Evolutionary conservation across 2,888 invertebrate genomes (phyloP).

Genomic region (Melitaea athalia): DNA sequence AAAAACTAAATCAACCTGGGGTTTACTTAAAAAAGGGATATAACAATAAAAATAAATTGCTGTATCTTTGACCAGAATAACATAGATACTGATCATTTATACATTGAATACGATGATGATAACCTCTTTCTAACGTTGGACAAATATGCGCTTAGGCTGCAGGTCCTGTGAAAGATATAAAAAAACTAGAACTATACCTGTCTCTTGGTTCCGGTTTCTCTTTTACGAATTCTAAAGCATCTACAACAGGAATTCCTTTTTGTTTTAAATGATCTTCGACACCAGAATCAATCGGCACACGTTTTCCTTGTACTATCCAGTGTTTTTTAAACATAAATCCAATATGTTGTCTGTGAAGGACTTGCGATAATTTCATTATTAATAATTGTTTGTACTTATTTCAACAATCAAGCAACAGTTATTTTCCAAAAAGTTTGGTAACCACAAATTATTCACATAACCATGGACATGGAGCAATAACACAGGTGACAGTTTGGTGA

Average conservation of each 20-base stretch:
- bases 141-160: conserved; percentile 1
- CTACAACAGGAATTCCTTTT: conserved; percentile 83
- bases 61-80: too few relatives aligned
- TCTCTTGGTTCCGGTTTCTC: conserved; percentile 62
- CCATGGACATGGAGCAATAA: too few relatives aligned
- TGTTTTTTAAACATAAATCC: conserved; percentile 87
- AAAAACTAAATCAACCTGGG: too few relatives aligned
- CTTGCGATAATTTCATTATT: conserved; percentile 85
- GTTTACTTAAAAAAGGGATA: too few relatives aligned
- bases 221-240: conserved; percentile 83
- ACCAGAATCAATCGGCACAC: conserved; percentile 79
- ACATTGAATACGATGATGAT: too few relatives aligned
- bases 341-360: conserved; percentile 86
- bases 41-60: too few relatives aligned
- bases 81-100: too few relatives aligned
- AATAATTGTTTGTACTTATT: conserved; percentile 8
- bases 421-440: too few relatives aligned
- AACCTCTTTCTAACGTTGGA: too few relatives aligned
- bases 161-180: not conserved
- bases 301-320: conserved; percentile 87
- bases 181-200: conserved; percentile 47
- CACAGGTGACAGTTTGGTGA: too few relatives aligned
- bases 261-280: conserved; percentile 79
- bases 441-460: too few relatives aligned
- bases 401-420: not conserved